Evolutionary conservation across 2,797 vertebrate species (phyloP).

Genomic region (Sciurus vulgaris): DNA sequence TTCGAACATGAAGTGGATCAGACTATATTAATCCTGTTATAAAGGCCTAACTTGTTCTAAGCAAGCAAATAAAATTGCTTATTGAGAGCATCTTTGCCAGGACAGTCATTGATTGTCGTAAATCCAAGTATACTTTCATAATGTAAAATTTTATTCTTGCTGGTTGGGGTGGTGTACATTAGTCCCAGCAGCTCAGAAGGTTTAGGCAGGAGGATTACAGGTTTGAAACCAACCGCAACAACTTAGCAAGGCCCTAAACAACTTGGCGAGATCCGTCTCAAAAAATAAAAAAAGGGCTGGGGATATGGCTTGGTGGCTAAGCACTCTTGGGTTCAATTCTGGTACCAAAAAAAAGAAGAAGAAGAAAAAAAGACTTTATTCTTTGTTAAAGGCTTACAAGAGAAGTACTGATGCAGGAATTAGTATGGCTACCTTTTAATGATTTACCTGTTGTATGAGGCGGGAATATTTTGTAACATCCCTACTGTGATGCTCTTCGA

Average conservation of each 20-base stretch:
- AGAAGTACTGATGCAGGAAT: background rate
- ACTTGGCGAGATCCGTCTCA: too few species aligned
- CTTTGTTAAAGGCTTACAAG: background rate
- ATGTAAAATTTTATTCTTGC: background rate
- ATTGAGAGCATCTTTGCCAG: background rate
- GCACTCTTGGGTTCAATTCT: too few species aligned
- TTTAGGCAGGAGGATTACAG: too few species aligned
- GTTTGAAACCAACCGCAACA: too few species aligned
- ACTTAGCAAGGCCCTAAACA: too few species aligned
- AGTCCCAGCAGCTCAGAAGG: too few species aligned
- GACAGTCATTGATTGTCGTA: background rate
- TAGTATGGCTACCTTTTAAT: background rate
- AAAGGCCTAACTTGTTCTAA: background rate
- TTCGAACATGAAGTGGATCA: background rate
- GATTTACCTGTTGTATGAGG: background rate
- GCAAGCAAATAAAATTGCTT: background rate
- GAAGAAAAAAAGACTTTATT: background rate
- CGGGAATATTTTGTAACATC: background rate
- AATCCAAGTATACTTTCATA: background rate
- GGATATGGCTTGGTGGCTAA: too few species aligned
- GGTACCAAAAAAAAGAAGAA: too few species aligned
- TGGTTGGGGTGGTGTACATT: too few species aligned
- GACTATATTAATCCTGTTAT: background rate
- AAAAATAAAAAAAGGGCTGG: too few species aligned
- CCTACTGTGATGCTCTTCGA: background rate